Percentiles rank a stretch among this genome's conserved stretches.
Conservation (phyloP, 1,140 invertebrate genomes). For the Eupeodes corollae region DNA sequence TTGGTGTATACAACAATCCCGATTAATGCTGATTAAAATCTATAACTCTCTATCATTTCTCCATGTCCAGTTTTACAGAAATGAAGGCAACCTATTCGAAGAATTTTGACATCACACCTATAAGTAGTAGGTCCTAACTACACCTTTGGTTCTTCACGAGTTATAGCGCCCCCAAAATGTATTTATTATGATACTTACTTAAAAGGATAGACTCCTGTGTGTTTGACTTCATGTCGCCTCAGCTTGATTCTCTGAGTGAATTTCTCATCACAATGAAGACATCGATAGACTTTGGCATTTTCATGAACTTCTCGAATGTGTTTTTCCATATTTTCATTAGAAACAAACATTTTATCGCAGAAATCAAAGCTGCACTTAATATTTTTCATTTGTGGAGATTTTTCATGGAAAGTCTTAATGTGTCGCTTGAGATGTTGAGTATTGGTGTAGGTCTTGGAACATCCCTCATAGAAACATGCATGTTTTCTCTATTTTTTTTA, state of each 20-base stretch:
- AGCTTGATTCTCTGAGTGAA: slow-evolving; percentile 32
- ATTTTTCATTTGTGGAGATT: slow-evolving; percentile 11
- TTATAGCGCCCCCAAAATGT: too few relatives aligned
- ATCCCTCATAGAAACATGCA: slow-evolving; percentile 24
- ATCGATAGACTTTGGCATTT: slow-evolving; percentile 20
- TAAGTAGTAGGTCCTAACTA: too few relatives aligned
- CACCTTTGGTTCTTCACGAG: too few relatives aligned
- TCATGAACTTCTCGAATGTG: slow-evolving; percentile 29
- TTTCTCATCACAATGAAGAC: slow-evolving; percentile 19
- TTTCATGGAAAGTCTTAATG: slow-evolving; percentile 24
- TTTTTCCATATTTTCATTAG: slow-evolving; percentile 21
- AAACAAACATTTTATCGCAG: slow-evolving; percentile 26
- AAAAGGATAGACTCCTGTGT: slow-evolving; percentile 24
- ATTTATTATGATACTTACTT: neutral
- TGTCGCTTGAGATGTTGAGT: slow-evolving; percentile 28
- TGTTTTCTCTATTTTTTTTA: slow-evolving; percentile 24
- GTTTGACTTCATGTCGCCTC: slow-evolving; percentile 27
- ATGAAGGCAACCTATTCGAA: too few relatives aligned
- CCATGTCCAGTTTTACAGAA: too few relatives aligned
- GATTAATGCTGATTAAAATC: too few relatives aligned
- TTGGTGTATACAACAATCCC: too few relatives aligned
- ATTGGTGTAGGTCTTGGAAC: slow-evolving; percentile 28
- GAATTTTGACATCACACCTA: too few relatives aligned
- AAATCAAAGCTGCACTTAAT: slow-evolving; percentile 18
- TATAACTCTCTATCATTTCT: too few relatives aligned